Evolutionary conservation across 2,113 vertebrate genomes (phyloP).

Genomic region (Festucalex cinctus): DNA sequence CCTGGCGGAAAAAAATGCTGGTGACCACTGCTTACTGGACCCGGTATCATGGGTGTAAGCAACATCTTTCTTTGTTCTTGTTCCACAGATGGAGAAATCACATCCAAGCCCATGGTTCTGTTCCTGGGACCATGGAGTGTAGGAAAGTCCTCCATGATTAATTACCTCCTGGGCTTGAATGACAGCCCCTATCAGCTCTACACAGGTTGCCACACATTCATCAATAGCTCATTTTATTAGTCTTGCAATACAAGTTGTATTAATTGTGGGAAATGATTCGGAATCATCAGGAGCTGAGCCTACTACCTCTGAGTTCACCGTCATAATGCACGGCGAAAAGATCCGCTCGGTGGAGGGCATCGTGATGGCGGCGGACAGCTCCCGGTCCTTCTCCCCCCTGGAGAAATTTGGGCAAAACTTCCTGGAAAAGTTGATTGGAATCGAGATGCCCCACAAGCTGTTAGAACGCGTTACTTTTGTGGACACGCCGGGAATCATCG

Average conservation of each 20-base stretch:
- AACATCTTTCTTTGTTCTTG: constrained; percentile 9
- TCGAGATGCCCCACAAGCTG: constrained; percentile 95
- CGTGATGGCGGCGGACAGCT: constrained; percentile 96
- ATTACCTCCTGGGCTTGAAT: constrained; percentile 93
- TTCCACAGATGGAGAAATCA: constrained; percentile 91
- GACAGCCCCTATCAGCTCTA: constrained; percentile 93
- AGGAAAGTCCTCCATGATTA: constrained; percentile 98
- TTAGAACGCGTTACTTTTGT: constrained; percentile 94
- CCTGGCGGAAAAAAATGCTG: no score
- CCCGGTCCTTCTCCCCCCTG: constrained; percentile 91
- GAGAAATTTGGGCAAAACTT: constrained; percentile 99
- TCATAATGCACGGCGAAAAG: constrained; percentile 96
- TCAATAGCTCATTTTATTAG: background rate
- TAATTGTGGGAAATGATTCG: background rate
- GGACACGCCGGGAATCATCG: constrained; percentile 96
- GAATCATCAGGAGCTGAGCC: constrained; percentile 85
- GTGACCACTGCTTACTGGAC: background rate
- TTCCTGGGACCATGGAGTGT: constrained; percentile 98
- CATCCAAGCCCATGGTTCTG: constrained; percentile 97
- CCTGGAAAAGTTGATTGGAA: constrained; percentile 94
- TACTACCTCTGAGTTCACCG: constrained; percentile 97
- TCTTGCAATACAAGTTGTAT: background rate
- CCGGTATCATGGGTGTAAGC: background rate
- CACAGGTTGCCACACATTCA: constrained; percentile 76
- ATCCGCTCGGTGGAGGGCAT: constrained; percentile 95